Conservation (phyloP, 2,888 invertebrate genomes). For the Pristionchus maxplancki region DNA sequence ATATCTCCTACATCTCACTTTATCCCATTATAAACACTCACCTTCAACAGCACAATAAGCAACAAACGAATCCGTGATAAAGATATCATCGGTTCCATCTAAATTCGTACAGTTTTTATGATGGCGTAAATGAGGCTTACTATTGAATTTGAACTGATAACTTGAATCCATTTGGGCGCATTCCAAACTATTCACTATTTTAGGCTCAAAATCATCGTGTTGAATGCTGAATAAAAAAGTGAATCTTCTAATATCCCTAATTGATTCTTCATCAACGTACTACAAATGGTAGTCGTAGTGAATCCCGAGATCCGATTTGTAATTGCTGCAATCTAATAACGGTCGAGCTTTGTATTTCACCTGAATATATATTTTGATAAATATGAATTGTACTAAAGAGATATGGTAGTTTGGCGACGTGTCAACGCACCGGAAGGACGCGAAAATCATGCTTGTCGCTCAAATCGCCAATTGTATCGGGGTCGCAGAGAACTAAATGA, state of each 20-base stretch:
- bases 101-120: background rate
- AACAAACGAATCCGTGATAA: background rate
- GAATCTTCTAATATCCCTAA: background rate
- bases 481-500: background rate
- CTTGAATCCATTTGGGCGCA: background rate
- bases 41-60: background rate
- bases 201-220: background rate
- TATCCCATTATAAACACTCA: background rate
- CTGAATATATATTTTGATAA: background rate
- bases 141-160: background rate
- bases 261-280: background rate
- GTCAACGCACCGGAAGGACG: too few species aligned
- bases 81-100: background rate
- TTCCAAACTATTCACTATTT: background rate
- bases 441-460: background rate
- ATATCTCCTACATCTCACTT: background rate
- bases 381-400: too few species aligned
- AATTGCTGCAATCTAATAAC: background rate
- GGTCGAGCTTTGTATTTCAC: background rate
- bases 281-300: background rate
- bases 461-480: background rate
- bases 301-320: background rate
- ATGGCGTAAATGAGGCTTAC: background rate
- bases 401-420: too few species aligned
- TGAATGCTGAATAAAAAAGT: too few species aligned